Evolutionary conservation across 2,888 invertebrate genomes (phyloP).

Genomic region (Agriotes lineatus): DNA sequence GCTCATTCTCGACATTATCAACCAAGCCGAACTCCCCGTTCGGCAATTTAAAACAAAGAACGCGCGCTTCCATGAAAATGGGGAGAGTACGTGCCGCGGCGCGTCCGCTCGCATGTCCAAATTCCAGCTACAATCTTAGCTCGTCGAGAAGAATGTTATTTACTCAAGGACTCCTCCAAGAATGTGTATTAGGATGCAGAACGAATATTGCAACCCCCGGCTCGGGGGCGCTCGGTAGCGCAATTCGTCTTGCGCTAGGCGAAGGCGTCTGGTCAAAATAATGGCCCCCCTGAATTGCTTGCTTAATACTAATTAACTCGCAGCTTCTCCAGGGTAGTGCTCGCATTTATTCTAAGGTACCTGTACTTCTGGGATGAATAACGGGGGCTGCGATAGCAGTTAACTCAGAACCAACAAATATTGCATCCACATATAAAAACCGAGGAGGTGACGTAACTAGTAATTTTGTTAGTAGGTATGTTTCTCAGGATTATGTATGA

Average conservation of each 20-base stretch:
- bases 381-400: no score
- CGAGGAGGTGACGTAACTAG: no score
- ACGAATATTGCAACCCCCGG: conserved; percentile 18
- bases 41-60: conserved; percentile 24
- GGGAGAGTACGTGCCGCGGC: neutral
- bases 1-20: neutral
- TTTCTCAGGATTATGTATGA: no score
- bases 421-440: no score
- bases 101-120: conserved; percentile 24
- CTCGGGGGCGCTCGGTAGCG: neutral
- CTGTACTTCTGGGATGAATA: no score
- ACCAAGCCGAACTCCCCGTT: neutral
- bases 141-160: conserved; percentile 38
- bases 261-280: conserved; percentile 1
- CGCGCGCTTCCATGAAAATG: neutral
- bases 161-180: conserved; percentile 42
- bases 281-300: conserved; percentile 3
- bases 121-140: conserved; percentile 41
- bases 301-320: conserved; percentile 11
- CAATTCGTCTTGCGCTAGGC: neutral
- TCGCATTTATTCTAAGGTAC: neutral
- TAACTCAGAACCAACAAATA: no score
- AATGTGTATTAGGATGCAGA: conserved; percentile 37
- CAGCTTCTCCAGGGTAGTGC: neutral
- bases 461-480: no score